Conservation (phyloP, 1,140 invertebrate species). For the Nomia melanderi region DNA sequence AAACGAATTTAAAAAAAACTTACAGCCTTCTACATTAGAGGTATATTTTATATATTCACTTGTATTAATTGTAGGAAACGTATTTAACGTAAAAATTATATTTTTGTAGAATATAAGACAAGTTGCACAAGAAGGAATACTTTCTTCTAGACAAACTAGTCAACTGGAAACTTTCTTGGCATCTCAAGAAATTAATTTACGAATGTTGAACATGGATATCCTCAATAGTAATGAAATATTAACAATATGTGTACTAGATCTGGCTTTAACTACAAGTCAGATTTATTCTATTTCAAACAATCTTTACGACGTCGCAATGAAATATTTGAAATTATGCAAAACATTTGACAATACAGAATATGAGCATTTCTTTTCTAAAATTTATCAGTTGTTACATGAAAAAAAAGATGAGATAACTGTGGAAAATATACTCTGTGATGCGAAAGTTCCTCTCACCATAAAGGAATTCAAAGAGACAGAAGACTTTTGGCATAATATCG, state of each 20-base stretch:
- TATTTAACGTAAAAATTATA: neutral
- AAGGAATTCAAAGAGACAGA: constrained; percentile 65
- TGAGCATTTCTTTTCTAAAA: constrained; percentile 60
- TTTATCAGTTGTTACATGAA: constrained; percentile 68
- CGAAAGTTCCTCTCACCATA: constrained; percentile 60
- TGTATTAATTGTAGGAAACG: neutral
- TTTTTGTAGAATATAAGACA: constrained; percentile 70
- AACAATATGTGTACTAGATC: constrained; percentile 69
- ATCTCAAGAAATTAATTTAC: constrained; percentile 67
- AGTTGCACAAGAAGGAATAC: constrained; percentile 67
- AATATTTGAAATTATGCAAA: constrained; percentile 69
- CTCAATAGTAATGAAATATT: constrained; percentile 65
- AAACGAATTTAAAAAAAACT: constrained; percentile 43
- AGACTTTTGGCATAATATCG: constrained; percentile 68
- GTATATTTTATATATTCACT: constrained; percentile 36
- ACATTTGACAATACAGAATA: constrained; percentile 61
- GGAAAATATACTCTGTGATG: constrained; percentile 65
- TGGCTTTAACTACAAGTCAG: constrained; percentile 69
- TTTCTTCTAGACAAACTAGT: constrained; percentile 66
- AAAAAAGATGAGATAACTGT: constrained; percentile 53
- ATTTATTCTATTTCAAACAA: constrained; percentile 58
- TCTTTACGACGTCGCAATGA: constrained; percentile 69
- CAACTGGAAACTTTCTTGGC: constrained; percentile 74
- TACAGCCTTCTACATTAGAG: constrained; percentile 60
- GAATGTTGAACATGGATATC: constrained; percentile 46